A percentile compares a stretch with the other conserved stretches of the same genome.
Evolutionary conservation across 2,113 vertebrate genomes (phyloP).

Genomic region (Craseonycteris thonglongyai): DNA sequence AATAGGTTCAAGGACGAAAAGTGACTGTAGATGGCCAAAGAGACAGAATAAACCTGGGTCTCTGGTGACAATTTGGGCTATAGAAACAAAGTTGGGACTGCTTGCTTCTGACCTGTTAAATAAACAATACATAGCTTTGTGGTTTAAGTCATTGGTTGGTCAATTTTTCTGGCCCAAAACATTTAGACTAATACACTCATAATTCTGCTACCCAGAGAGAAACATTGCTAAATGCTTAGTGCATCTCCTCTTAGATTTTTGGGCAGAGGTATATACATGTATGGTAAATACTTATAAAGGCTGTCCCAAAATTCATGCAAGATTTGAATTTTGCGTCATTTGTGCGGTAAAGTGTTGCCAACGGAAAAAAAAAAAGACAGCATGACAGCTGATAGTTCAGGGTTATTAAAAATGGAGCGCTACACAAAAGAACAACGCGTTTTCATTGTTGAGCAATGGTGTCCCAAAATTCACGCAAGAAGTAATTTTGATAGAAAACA

Average conservation of each 20-base stretch:
- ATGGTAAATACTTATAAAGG: neutral
- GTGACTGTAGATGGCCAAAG: neutral
- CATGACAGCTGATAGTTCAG: no score
- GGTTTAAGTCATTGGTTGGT: neutral
- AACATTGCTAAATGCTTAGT: neutral
- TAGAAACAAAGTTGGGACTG: neutral
- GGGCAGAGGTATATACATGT: neutral
- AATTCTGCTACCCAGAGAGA: neutral
- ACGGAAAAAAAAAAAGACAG: no score
- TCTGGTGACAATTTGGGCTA: neutral
- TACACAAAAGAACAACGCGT: no score
- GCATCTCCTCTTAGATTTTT: neutral
- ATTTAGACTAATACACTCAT: neutral
- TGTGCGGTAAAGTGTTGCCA: no score
- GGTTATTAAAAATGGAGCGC: no score
- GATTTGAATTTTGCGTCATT: no score
- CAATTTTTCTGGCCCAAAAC: neutral
- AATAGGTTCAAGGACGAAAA: neutral
- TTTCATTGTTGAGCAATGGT: no score
- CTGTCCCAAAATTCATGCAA: no score
- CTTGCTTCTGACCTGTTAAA: neutral
- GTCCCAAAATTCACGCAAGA: no score
- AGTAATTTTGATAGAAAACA: no score
- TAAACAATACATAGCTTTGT: neutral
- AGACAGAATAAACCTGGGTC: neutral